Conservation (phyloP, 30 jellyfish, hydroid and myxozoan genomes). For the Aurelia aurita region DNA sequence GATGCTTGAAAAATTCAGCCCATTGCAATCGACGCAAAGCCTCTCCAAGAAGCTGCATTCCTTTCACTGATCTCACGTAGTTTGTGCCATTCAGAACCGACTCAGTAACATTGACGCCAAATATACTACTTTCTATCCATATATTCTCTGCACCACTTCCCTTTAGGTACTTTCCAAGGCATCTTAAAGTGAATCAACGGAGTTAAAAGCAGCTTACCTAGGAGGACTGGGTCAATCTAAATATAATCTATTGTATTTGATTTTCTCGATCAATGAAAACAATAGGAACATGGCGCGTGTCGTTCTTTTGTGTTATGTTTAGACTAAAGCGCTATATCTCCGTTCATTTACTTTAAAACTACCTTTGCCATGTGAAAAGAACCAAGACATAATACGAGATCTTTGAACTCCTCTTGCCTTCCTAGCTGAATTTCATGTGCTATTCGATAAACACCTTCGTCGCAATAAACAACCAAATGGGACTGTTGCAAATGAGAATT, state of each 20-base stretch:
- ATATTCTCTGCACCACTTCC: constrained; percentile 27
- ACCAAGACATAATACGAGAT: constrained; percentile 31
- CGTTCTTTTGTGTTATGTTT: too few species aligned
- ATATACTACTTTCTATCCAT: constrained; percentile 24
- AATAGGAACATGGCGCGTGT: too few species aligned
- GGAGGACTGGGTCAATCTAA: too few species aligned
- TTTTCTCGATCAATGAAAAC: too few species aligned
- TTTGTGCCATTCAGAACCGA: constrained; percentile 44
- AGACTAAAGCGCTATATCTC: too few species aligned
- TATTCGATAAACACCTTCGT: constrained; percentile 38
- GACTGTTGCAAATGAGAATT: constrained; percentile 20
- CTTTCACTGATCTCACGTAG: constrained; percentile 43
- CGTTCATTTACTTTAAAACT: too few species aligned
- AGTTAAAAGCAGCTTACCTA: too few species aligned
- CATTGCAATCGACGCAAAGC: constrained; percentile 42
- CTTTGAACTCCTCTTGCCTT: constrained; percentile 16
- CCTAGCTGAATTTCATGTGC: constrained; percentile 38
- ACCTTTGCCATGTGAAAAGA: constrained; percentile 40
- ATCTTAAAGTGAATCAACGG: too few species aligned
- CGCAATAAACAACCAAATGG: constrained; percentile 14
- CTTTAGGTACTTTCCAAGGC: constrained; percentile 36
- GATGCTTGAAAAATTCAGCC: constrained; percentile 28
- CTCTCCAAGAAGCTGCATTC: constrained; percentile 38
- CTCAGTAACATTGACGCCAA: constrained; percentile 31
- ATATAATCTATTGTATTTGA: too few species aligned